Conservation (phyloP, 2,113 vertebrate genomes). For the Balaenoptera acutorostrata region DNA sequence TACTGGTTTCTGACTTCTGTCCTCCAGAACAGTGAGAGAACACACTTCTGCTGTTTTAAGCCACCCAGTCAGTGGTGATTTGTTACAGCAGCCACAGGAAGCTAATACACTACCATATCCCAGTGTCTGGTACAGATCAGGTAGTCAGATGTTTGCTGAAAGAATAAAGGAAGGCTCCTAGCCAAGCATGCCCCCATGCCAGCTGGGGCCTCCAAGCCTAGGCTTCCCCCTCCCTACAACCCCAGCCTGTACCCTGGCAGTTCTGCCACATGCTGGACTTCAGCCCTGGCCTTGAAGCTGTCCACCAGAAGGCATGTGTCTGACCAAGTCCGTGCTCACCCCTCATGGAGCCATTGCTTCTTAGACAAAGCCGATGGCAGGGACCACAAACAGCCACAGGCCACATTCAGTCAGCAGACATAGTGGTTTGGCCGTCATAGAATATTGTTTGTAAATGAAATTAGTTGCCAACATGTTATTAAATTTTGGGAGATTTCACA, state of each 20-base stretch:
- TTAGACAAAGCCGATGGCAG: neutral
- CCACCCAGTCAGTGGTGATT: too few species aligned
- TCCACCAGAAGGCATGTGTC: neutral
- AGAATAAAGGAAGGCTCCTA: neutral
- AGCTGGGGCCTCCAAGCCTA: too few species aligned
- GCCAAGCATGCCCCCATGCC: neutral
- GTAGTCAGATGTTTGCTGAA: neutral
- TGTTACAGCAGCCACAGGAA: neutral
- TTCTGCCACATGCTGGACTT: neutral
- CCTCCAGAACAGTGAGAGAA: neutral
- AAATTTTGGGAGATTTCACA: neutral
- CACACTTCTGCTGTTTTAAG: neutral
- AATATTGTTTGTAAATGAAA: neutral
- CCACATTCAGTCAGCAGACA: neutral
- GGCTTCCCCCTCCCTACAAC: rapidly evolving
- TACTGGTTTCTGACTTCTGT: neutral
- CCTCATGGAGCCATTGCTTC: neutral
- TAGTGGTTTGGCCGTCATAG: neutral
- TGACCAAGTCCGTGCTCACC: neutral
- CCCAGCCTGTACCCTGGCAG: neutral
- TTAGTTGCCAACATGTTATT: neutral
- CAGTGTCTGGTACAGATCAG: neutral
- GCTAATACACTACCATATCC: neutral
- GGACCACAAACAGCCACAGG: neutral
- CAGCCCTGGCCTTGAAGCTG: neutral